Percentiles rank a stretch among this genome's conserved stretches.
phyloP scores from a whole-genome alignment of 1,140 invertebrate genomes.

The Andricus grossulariae region DNA sequence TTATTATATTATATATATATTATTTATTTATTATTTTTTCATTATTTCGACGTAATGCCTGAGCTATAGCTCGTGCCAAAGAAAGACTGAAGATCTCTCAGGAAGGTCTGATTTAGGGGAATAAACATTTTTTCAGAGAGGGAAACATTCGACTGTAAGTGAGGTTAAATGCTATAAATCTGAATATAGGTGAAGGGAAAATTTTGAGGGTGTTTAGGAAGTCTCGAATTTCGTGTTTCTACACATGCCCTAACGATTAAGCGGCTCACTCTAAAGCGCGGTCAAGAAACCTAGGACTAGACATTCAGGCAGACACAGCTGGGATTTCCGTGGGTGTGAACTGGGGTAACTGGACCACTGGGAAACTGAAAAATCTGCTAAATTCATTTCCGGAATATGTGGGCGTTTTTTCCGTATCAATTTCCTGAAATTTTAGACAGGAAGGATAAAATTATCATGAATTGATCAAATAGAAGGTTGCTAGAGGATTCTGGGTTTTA shows the following conservation, averaged over 20 bases:
- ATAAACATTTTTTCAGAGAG: neutral
- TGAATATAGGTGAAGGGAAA: constrained; percentile 39
- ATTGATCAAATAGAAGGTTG: no score
- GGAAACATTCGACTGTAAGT: neutral
- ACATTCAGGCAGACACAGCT: neutral
- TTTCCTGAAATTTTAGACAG: no score
- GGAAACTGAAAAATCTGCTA: neutral
- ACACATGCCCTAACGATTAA: constrained; percentile 66
- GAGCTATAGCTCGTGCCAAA: neutral
- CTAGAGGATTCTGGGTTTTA: no score
- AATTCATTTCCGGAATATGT: constrained; percentile 15
- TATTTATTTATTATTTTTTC: no score
- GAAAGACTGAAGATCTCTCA: neutral
- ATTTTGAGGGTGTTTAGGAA: constrained; percentile 49
- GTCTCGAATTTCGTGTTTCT: constrained; percentile 68
- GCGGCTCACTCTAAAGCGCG: constrained; percentile 34
- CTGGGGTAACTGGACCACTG: neutral
- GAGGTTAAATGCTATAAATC: constrained; percentile 53
- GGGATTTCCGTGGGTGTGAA: constrained; percentile 10
- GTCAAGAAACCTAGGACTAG: neutral
- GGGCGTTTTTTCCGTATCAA: no score
- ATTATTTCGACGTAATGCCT: no score
- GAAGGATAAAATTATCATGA: no score
- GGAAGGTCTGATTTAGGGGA: neutral
- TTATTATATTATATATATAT: no score